phyloP scores from a whole-genome alignment of 2,888 invertebrate species.

The Trileptium ribeirensis region DNA sequence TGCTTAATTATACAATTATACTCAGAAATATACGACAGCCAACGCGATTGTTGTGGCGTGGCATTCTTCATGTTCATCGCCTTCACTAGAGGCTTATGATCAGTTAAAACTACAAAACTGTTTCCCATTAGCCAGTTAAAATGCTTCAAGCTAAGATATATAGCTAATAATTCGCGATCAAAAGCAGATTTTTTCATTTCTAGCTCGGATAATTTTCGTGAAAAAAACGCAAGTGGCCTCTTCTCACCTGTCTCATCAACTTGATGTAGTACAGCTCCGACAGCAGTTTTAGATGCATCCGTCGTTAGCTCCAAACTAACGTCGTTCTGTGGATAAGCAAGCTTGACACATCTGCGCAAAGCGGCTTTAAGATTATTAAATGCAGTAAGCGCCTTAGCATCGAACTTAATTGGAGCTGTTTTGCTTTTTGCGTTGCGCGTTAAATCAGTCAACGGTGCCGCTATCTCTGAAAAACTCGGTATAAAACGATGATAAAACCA shows the following conservation, averaged over 20 bases:
- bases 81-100: constrained; percentile 13
- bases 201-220: not conserved
- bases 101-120: not conserved
- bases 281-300: constrained; percentile 10
- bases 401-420: not conserved
- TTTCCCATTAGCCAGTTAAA: constrained; percentile 5
- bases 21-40: constrained; percentile 11
- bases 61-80: constrained; percentile 11
- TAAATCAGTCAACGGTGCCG: constrained; percentile 4
- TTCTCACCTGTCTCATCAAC: not conserved
- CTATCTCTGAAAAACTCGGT: constrained; percentile 10
- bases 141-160: not conserved
- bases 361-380: not conserved
- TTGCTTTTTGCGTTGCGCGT: not conserved
- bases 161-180: not conserved
- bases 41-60: constrained; percentile 10
- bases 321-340: not conserved
- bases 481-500: constrained; percentile 14
- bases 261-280: constrained; percentile 15
- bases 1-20: not conserved
- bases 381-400: not conserved
- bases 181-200: constrained; percentile 2
- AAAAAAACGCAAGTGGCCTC: constrained; percentile 9
- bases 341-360: not conserved
- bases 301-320: constrained; percentile 2